Percentiles rank a stretch among this genome's conserved stretches.
Conservation (phyloP, 2,797 vertebrate species). For the Coregonus ussuriensis region DNA sequence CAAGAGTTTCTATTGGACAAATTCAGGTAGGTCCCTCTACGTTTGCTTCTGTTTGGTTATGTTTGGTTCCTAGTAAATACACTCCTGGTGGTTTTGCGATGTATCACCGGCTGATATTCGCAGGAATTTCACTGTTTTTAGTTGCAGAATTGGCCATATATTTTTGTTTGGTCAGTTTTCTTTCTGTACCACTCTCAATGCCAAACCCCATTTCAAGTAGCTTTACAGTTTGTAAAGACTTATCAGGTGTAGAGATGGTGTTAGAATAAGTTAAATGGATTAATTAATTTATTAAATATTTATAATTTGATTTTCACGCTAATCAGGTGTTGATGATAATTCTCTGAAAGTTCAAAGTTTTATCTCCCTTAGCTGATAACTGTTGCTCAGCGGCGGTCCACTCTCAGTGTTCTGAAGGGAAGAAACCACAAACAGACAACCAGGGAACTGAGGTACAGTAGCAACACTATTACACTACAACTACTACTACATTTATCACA, state of each 20-base stretch:
- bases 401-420: conserved; percentile 20
- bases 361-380: neutral
- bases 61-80: neutral
- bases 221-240: neutral
- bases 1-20: neutral
- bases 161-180: neutral
- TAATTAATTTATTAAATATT: neutral
- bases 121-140: neutral
- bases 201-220: neutral
- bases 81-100: neutral
- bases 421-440: conserved; percentile 27
- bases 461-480: neutral
- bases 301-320: neutral
- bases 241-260: neutral
- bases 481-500: neutral
- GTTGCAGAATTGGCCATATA: neutral
- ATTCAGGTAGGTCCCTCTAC: neutral
- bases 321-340: neutral
- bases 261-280: neutral
- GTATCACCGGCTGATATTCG: neutral
- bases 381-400: conserved; percentile 25
- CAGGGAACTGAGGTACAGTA: conserved; percentile 50
- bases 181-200: neutral
- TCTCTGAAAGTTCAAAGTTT: neutral
- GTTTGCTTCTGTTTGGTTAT: neutral